Conservation (phyloP, 1,140 invertebrate genomes). For the Danaus melanippus region DNA sequence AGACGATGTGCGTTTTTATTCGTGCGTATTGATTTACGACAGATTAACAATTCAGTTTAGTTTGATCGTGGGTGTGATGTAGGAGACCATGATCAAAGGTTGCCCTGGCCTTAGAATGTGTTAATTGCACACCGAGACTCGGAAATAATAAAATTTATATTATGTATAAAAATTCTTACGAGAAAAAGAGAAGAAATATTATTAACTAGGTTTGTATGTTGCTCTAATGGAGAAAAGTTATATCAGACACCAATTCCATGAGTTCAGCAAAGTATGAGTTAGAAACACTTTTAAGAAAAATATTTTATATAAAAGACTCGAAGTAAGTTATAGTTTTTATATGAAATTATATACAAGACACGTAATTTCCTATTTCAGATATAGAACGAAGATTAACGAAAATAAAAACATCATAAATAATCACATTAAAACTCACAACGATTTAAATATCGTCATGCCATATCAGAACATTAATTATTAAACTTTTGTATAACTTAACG, state of each 20-base stretch:
- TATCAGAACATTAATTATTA: constrained; percentile 37
- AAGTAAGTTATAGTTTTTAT: no score
- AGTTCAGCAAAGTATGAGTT: no score
- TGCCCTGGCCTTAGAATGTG: constrained; percentile 41
- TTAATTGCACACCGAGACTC: constrained; percentile 35
- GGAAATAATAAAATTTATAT: no score
- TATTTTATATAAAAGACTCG: no score
- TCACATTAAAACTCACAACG: constrained; percentile 10
- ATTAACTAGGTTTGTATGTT: no score
- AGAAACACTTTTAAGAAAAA: no score
- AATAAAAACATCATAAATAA: neutral
- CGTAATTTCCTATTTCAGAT: neutral
- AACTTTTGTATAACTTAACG: constrained; percentile 32
- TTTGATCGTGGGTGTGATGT: constrained; percentile 28
- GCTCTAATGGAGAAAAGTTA: no score
- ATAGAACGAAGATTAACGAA: no score
- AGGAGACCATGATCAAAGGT: constrained; percentile 25
- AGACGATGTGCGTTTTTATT: constrained; percentile 38
- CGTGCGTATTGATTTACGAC: constrained; percentile 32
- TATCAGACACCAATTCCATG: no score
- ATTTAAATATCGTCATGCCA: constrained; percentile 19
- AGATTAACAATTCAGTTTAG: constrained; percentile 25
- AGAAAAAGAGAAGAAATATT: no score
- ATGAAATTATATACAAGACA: no score
- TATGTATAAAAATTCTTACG: no score